These are phyloP conservation scores for Watsonalla cultraria DNA, from an alignment of 2,888 invertebrate genomes.

Conservation along the genomic window DNA sequence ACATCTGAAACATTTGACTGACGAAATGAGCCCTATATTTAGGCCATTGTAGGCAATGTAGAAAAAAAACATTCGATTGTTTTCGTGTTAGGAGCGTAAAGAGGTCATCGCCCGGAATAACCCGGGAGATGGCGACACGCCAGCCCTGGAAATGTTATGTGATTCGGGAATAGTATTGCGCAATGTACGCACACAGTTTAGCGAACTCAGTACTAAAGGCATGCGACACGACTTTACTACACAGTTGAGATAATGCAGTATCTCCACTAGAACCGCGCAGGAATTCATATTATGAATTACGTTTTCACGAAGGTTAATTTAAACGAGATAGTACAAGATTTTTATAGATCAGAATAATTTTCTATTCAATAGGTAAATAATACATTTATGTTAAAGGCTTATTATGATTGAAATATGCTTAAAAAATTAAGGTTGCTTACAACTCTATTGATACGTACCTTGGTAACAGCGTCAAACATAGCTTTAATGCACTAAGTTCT, in stretches of 20 bases:
- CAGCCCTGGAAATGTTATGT: constrained; percentile 37
- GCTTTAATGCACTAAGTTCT: too few relatives aligned
- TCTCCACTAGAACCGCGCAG: too few relatives aligned
- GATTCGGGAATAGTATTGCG: constrained; percentile 25
- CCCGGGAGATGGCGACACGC: constrained; percentile 36
- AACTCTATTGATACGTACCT: too few relatives aligned
- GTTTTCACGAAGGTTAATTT: too few relatives aligned
- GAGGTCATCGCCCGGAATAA: constrained; percentile 51
- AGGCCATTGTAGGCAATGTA: neutral
- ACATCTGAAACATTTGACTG: neutral
- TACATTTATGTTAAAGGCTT: too few relatives aligned
- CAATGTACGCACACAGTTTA: constrained; percentile 4
- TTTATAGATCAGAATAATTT: too few relatives aligned
- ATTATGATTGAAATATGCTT: too few relatives aligned
- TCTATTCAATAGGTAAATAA: too few relatives aligned
- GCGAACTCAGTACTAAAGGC: neutral
- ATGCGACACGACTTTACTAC: neutral
- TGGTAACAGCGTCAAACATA: too few relatives aligned
- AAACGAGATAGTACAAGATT: too few relatives aligned
- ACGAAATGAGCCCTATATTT: neutral
- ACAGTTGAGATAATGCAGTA: neutral
- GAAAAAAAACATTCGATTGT: constrained; percentile 27
- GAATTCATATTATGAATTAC: too few relatives aligned
- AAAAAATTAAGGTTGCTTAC: too few relatives aligned
- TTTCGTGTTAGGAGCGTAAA: constrained; percentile 30